Evolutionary conservation across 2,113 vertebrate genomes (phyloP).

Genomic region (Phylloscopus trochiloides): DNA sequence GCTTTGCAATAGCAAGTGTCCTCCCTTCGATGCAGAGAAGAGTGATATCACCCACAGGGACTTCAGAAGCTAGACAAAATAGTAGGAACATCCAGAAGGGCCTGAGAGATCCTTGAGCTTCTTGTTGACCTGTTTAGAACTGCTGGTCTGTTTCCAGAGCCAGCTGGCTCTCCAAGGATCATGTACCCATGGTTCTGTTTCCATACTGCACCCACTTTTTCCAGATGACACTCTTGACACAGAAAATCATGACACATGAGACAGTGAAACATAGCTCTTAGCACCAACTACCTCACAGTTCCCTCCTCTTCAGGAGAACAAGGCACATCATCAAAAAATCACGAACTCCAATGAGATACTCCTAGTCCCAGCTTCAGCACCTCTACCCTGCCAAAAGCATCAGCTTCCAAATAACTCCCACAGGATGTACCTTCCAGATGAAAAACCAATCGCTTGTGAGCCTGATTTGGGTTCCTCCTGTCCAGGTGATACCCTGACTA

Average conservation of each 20-base stretch:
- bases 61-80: neutral
- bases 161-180: neutral
- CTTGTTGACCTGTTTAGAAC: neutral
- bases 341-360: neutral
- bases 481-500: neutral
- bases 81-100: neutral
- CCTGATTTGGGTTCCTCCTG: neutral
- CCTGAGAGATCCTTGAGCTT: neutral
- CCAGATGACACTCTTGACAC: neutral
- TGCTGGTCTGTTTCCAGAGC: neutral
- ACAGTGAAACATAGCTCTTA: neutral
- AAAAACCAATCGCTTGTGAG: neutral
- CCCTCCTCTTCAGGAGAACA: neutral
- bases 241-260: neutral
- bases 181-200: rapidly evolving
- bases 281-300: neutral
- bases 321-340: neutral
- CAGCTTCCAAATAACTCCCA: neutral
- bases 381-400: neutral
- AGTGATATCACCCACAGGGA: neutral
- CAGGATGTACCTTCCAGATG: neutral
- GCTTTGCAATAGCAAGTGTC: neutral
- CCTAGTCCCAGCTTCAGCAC: neutral
- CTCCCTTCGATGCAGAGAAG: neutral
- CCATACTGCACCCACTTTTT: neutral